Conservation (phyloP, 1,140 invertebrate genomes). For the Leptopilina boulardi region DNA sequence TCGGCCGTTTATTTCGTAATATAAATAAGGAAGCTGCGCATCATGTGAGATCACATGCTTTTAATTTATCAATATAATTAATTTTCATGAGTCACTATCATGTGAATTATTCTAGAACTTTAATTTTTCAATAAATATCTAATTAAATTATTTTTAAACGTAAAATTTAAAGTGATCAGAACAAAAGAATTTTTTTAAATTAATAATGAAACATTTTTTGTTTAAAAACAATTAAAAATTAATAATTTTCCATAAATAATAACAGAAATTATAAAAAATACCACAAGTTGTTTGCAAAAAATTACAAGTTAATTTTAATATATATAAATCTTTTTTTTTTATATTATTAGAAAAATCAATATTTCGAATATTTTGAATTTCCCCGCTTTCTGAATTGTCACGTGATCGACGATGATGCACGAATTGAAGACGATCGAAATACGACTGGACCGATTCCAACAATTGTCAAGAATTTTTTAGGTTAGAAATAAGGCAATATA, state of each 20-base stretch:
- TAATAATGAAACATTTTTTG: too few species aligned
- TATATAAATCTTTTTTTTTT: neutral
- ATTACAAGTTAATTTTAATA: neutral
- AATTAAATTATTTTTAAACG: neutral
- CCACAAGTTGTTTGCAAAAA: too few species aligned
- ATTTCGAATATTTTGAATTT: neutral
- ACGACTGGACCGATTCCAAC: too few species aligned
- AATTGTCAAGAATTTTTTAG: neutral
- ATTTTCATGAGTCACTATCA: neutral
- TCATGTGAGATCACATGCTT: slow-evolving; percentile 18
- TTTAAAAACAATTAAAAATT: too few species aligned
- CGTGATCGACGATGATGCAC: neutral
- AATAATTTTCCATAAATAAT: neutral
- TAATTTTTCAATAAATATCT: neutral
- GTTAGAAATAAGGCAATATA: neutral
- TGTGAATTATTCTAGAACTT: neutral
- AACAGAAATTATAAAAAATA: neutral
- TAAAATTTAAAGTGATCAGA: neutral
- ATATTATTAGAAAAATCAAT: neutral
- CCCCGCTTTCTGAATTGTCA: neutral
- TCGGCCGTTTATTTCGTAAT: neutral
- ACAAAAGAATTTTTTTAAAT: neutral
- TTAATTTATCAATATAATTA: neutral
- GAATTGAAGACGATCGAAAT: neutral
- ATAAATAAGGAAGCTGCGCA: slow-evolving; percentile 9